Evolutionary conservation across 2,797 vertebrate species (phyloP).

Genomic region (Pseudocheirus occidentalis): DNA sequence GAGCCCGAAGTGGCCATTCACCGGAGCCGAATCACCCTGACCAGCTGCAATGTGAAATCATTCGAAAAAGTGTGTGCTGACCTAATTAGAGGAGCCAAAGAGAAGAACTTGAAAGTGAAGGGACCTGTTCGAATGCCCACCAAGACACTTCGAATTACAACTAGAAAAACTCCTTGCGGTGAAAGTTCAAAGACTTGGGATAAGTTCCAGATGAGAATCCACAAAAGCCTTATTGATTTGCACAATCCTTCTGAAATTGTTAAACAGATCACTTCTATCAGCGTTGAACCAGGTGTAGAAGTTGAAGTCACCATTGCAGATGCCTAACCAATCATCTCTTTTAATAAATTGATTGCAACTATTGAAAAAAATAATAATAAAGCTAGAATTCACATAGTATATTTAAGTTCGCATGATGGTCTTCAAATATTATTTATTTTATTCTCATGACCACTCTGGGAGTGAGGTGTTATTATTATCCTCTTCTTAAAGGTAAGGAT

Average conservation of each 20-base stretch:
- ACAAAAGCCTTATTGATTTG: conserved; percentile 96
- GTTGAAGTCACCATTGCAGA: conserved; percentile 98
- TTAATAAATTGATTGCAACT: conserved; percentile 81
- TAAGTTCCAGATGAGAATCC: conserved; percentile 99
- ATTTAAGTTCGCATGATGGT: background rate
- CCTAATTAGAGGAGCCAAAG: too few relatives aligned
- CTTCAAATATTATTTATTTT: background rate
- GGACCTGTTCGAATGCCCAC: conserved; percentile 99
- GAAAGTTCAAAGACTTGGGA: conserved; percentile 99
- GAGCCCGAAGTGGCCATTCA: too few relatives aligned
- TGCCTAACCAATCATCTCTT: too few relatives aligned
- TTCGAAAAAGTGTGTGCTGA: too few relatives aligned
- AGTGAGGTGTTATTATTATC: background rate
- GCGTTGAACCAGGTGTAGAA: conserved; percentile 98
- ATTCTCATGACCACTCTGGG: background rate
- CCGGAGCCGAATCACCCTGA: too few relatives aligned
- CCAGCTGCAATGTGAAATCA: too few relatives aligned
- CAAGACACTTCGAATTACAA: conserved; percentile 99
- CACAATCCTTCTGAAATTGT: conserved; percentile 99
- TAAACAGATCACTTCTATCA: conserved; percentile 99
- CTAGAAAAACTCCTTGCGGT: conserved; percentile 97
- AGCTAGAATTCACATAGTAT: background rate
- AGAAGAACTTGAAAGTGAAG: too few relatives aligned
- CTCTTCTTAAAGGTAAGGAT: background rate
- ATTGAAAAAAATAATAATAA: background rate